These are phyloP conservation scores for Nephrotoma appendiculata DNA, from an alignment of 2,888 invertebrate species.

Conservation along the genomic window DNA sequence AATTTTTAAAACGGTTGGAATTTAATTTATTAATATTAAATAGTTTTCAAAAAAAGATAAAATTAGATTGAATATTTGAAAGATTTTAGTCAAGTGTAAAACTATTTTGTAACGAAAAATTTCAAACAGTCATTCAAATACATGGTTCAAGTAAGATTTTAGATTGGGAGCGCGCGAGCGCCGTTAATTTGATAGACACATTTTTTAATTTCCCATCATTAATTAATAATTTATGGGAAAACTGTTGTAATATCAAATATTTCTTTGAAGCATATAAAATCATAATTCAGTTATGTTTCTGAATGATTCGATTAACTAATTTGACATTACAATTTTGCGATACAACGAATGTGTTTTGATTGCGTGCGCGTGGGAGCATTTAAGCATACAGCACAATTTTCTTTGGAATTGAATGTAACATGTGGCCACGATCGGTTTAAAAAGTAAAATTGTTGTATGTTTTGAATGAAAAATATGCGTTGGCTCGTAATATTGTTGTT, in stretches of 20 bases:
- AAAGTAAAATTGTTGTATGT: no score
- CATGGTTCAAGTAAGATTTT: background rate
- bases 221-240: background rate
- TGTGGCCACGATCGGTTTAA: no score
- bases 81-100: background rate
- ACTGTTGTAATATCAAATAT: background rate
- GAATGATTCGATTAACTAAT: background rate
- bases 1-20: background rate
- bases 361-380: background rate
- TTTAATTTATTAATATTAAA: background rate
- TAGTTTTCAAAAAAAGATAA: background rate
- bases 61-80: background rate
- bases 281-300: background rate
- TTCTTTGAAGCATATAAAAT: background rate
- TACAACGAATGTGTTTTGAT: background rate
- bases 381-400: no score
- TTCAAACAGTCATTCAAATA: background rate
- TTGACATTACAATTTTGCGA: background rate
- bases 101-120: background rate
- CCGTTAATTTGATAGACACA: background rate
- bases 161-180: background rate
- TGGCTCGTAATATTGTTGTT: no score
- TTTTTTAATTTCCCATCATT: background rate
- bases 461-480: no score
- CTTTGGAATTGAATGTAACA: no score